These are phyloP conservation scores for Caranx melampygus DNA, from an alignment of 2,113 vertebrate species.

Conservation along the genomic window DNA sequence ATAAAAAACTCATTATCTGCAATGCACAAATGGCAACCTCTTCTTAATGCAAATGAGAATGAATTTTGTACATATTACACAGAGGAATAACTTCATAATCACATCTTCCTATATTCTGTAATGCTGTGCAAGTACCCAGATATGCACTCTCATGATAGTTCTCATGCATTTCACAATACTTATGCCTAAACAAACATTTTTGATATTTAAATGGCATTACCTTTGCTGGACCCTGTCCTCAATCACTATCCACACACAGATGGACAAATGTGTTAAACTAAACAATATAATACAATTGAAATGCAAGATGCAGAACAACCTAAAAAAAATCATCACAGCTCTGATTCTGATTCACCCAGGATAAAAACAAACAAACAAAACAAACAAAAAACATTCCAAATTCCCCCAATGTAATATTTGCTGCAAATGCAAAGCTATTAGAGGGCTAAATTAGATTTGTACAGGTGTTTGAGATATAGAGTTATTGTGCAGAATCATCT, in stretches of 20 bases:
- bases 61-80: background rate
- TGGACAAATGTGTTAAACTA: background rate
- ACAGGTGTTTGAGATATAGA: conserved; percentile 40
- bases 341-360: background rate
- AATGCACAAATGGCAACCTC: background rate
- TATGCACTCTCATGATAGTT: background rate
- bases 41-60: background rate
- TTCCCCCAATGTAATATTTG: conserved; percentile 11
- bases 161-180: background rate
- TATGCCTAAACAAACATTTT: background rate
- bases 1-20: conserved; percentile 16
- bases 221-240: background rate
- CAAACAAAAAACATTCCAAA: background rate
- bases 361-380: background rate
- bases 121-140: background rate
- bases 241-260: background rate
- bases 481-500: conserved; percentile 33
- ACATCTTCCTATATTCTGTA: background rate
- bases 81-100: conserved; percentile 8
- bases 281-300: conserved; percentile 8
- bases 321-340: conserved; percentile 9
- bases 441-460: conserved; percentile 16
- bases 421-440: conserved; percentile 34
- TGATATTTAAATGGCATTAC: background rate
- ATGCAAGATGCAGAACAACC: conserved; percentile 19